Base-by-base conservation (phyloP, 2,113 vertebrate genomes). In the Dasyurus viverrinus region DNA sequence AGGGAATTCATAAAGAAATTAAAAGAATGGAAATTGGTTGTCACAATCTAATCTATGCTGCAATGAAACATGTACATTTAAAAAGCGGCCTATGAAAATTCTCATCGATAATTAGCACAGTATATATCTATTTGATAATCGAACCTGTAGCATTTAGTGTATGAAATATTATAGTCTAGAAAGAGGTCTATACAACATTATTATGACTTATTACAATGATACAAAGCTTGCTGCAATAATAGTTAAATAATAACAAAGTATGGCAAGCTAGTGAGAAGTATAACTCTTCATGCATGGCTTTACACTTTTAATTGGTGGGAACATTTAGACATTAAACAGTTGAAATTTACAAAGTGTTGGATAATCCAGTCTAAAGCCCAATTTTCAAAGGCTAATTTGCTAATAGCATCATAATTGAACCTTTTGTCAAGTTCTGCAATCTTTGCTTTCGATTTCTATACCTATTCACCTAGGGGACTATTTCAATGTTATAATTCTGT, bases 81-180 rank as follows among this genome's bases (percentile, higher is more conserved):
- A 95, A 96, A 98, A 98, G 97, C 96, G 97, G 94, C 97, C 97
- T 95, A 84, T 68, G 97, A 96, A 96, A 95, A 95, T 91, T 27
- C 93, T 47, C 47, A 95, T 54, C 91, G 91, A 30, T 97, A 57
- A 97, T 93, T 95, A 94, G 30, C 95, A 60, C 95, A 94, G 54
- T 90, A 94, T 91, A 94, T 95, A 97, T 96, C 47, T 89, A 95
- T 96, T 95, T 96, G 93, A 98, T 96, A 97, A 91, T 96, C 94
- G 95, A 96, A 96, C 93, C 97, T 97, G 52, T 91, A 93, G 94
- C 94, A 97, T 94, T 97, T 96, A 96, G 94, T 95, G 92, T 96
- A 97, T 96, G 90, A 98, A 94, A 89, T 93, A 90, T 92, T 90
- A 95, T 60, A 97, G 96, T 92, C 95, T 94, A 97, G 92, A 96